Evolutionary conservation across 2,888 invertebrate species (phyloP), one percentile per base, ranked within the genome.

Genomic region (Drosophila niveifrons): DNA sequence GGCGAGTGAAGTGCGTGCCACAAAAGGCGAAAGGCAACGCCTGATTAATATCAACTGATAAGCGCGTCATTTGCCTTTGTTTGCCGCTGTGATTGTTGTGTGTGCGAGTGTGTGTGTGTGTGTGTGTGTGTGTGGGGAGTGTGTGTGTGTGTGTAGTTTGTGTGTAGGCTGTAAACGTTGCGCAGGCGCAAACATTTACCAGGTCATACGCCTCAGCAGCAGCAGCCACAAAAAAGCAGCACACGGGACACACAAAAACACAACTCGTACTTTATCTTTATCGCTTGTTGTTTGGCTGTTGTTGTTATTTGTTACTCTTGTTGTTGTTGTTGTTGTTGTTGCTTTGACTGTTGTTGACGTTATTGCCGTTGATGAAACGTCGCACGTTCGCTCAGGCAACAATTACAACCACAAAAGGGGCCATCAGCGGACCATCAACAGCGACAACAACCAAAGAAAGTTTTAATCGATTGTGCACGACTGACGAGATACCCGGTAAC

Each of bases 11-110:
- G 88, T 83, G 88, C 88, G 82, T 88, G 88, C 88, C 88, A 82
- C 56, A 70, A 64, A 31, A 39, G 39, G 31, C 31, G 66, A 62
- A 66, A 61, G 88, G 78, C 88, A 89, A 85, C 82, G 85, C 85
- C 88, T 85, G 85, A 85, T 85, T 85, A 85, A 85, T 85, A 87
- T 85, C 67, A 79, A 88, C 85, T 89, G 85, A 85, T 85, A 85
- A 85, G 88, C 67, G 70, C 77, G 72, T 89, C 89, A 85, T 89
- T 85, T 85, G 85, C 82, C 74, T 85, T 87, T 88, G 87, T 75
- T 82, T 78, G 78, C 73, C 43, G 62, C 64, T 51, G 46, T 78
- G 71, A 69, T 64, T 80, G 80, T 69, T 80, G 75, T 80, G 71
- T 51, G 61, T 43, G 50, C 41, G 62, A 18, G 66, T 58, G 31